Conservation (phyloP, 2,797 vertebrate species). For the Loris lydekkerianus region DNA sequence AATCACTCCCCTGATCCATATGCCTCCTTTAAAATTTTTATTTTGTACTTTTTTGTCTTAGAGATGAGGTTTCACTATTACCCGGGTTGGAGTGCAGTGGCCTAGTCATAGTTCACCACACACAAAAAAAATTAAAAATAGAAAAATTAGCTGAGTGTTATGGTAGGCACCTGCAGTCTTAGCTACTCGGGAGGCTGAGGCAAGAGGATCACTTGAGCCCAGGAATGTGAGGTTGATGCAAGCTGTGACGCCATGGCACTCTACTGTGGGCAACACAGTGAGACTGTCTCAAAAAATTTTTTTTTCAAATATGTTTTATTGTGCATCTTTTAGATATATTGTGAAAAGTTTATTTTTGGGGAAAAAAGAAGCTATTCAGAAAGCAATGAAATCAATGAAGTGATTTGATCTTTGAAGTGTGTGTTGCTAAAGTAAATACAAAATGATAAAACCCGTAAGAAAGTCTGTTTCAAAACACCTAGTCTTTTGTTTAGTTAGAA, state of each 20-base stretch:
- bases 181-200: too few species aligned
- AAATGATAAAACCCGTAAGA: not conserved
- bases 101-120: not conserved
- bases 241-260: too few species aligned
- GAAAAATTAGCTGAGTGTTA: too few species aligned
- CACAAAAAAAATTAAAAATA: too few species aligned
- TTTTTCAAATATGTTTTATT: not conserved
- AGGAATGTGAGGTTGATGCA: too few species aligned
- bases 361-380: not conserved
- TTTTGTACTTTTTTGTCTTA: too few species aligned
- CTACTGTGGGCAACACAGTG: too few species aligned
- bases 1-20: not conserved
- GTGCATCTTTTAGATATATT: not conserved
- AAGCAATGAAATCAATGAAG: not conserved
- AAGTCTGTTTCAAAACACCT: not conserved
- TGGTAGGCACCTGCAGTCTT: too few species aligned
- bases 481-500: not conserved
- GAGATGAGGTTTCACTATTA: not conserved
- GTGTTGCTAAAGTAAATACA: constrained; percentile 2
- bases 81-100: not conserved
- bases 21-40: too few species aligned
- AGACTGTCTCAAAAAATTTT: too few species aligned
- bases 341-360: not conserved
- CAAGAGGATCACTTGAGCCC: too few species aligned
- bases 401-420: not conserved